phyloP scores from a whole-genome alignment of 2,888 invertebrate genomes.

The Diarsia mendica region DNA sequence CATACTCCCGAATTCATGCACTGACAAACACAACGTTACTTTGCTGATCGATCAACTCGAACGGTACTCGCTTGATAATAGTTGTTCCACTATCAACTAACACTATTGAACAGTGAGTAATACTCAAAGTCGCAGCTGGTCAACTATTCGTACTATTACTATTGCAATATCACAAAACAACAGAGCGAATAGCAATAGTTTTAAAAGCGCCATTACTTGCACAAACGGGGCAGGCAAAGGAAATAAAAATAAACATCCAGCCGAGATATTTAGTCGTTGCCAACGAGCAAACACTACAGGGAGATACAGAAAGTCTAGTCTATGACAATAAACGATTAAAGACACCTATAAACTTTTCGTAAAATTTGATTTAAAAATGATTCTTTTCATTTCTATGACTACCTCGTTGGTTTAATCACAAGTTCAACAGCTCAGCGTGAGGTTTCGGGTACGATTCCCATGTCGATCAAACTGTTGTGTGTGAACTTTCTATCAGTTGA shows the following conservation, averaged over 20 bases:
- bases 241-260: constrained; percentile 62
- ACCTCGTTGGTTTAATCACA: too few species aligned
- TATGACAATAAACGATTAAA: background rate
- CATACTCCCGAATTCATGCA: background rate
- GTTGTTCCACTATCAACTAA: background rate
- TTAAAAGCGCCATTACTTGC: constrained; percentile 64
- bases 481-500: too few species aligned
- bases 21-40: background rate
- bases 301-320: constrained; percentile 36
- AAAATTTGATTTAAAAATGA: too few species aligned
- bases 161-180: constrained; percentile 52
- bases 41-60: constrained; percentile 2
- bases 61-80: background rate
- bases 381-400: too few species aligned
- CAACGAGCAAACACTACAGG: constrained; percentile 20
- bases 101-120: constrained; percentile 12
- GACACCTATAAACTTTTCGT: too few species aligned
- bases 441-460: too few species aligned
- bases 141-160: constrained; percentile 20
- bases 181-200: constrained; percentile 61
- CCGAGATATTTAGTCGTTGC: constrained; percentile 59
- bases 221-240: constrained; percentile 60
- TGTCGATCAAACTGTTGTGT: too few species aligned
- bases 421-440: too few species aligned
- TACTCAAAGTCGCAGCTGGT: constrained; percentile 49